These are phyloP conservation scores for Philypnodon macrostomus DNA, from an alignment of 2,797 vertebrate genomes.

Conservation along the genomic window DNA sequence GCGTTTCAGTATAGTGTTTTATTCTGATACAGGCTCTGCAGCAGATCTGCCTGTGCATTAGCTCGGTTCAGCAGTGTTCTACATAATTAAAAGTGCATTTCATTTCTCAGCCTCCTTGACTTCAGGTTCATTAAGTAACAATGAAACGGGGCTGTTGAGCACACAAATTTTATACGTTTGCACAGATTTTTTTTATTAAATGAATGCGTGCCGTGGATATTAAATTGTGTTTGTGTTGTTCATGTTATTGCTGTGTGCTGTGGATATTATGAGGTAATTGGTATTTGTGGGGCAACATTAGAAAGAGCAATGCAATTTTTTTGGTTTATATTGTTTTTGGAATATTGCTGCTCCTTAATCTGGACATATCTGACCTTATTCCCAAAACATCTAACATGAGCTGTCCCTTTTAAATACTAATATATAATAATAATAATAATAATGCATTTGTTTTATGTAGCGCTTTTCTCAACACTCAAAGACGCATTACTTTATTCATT, in stretches of 20 bases:
- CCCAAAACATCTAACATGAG: no score
- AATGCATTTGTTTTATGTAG: no score
- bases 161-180: constrained; percentile 11
- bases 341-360: no score
- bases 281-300: no score
- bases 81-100: constrained; percentile 63
- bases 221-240: constrained; percentile 17
- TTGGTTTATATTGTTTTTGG: no score
- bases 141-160: constrained; percentile 18
- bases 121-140: constrained; percentile 27
- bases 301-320: no score
- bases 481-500: no score
- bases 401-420: no score
- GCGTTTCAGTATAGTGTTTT: constrained; percentile 57
- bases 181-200: constrained; percentile 12
- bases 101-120: constrained; percentile 31
- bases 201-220: background rate
- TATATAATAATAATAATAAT: no score
- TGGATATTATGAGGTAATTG: constrained; percentile 24
- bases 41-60: constrained; percentile 22
- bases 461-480: no score
- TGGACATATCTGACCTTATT: no score
- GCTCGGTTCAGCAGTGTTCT: constrained; percentile 42
- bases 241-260: constrained; percentile 11
- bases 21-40: constrained; percentile 39